Evolutionary conservation across 2,797 vertebrate genomes (phyloP), one percentile per base, ranked within the genome.

Genomic region (Momotus momota): DNA sequence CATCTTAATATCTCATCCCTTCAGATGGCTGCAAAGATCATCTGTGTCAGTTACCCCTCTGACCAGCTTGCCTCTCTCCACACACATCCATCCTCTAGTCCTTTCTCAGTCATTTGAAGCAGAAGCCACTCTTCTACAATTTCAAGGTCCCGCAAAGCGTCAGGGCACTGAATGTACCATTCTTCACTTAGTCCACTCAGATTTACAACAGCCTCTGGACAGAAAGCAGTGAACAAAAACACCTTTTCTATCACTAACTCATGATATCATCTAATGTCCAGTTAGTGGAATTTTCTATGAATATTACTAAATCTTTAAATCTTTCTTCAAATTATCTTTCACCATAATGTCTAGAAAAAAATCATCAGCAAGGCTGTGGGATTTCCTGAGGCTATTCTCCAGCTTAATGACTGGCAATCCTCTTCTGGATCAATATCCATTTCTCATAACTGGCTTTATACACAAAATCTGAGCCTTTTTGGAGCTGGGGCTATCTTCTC

Each of bases 251-350:
- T 65, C 48, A 29, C 60, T 85, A 91, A 64, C 25, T 45, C 69
- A n/a, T 57, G 45, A 52, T 77, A 94, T 46, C 57, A 77, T 29
- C 64, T 57, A 40, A 45, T 29, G 61, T 79, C 75, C 78, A 83
- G 55, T 78, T 82, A 77, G 79, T n/a, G 60, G 74, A 75, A 62
- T 82, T 82, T 85, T 85, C 86, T 80, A 11, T 54, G 35, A 82
- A 82, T 73, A 94, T 84, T 79, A 95, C 74, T 55, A 91, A 87
- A 87, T 73, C 74, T 93, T 84, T 62, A 93, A 79, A 82, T 85
- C 91, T 82, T 92, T 43, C 74, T 73, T 86, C 35, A 62, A 82
- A 86, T 64, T 46, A 81, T 70, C 62, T 70, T 93, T 93, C 89
- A 91, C 71, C 48, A 46, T 58, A 70, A 85, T 3, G 60, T 80